Evolutionary conservation across 2,797 vertebrate species (phyloP).

Genomic region (Sebastiscus tertius): DNA sequence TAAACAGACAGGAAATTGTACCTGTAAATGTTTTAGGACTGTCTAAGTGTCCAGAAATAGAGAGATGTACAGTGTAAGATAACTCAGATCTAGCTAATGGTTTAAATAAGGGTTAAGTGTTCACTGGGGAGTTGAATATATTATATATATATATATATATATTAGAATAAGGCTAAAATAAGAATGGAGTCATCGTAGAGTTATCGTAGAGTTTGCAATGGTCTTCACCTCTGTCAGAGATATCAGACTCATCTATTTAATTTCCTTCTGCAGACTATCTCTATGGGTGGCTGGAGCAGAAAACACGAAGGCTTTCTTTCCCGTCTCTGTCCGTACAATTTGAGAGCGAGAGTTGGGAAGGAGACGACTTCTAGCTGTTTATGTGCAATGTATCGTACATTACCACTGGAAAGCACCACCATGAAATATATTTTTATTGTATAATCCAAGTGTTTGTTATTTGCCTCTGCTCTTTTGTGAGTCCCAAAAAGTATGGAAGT

Average conservation of each 20-base stretch:
- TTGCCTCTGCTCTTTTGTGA: neutral
- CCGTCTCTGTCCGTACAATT: neutral
- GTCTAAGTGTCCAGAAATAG: neutral
- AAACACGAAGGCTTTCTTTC: neutral
- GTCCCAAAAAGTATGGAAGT: neutral
- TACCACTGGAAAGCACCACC: neutral
- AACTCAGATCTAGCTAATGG: neutral
- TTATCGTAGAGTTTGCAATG: neutral
- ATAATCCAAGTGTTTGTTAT: neutral
- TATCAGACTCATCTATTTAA: neutral
- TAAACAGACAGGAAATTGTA: slow-evolving; percentile 23
- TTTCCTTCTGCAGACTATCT: neutral
- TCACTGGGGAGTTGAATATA: no score
- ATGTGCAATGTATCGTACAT: neutral
- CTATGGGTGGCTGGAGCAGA: neutral
- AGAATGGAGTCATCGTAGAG: neutral
- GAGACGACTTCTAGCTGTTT: no score
- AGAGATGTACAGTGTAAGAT: slow-evolving; percentile 26
- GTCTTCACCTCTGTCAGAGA: neutral
- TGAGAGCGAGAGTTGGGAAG: neutral
- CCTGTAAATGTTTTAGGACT: slow-evolving; percentile 32
- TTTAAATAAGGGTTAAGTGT: no score
- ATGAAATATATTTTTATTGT: neutral
- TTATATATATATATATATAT: neutral
- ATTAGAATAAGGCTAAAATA: neutral